Conservation (phyloP, 2,113 vertebrate species). For the Ictalurus punctatus region DNA sequence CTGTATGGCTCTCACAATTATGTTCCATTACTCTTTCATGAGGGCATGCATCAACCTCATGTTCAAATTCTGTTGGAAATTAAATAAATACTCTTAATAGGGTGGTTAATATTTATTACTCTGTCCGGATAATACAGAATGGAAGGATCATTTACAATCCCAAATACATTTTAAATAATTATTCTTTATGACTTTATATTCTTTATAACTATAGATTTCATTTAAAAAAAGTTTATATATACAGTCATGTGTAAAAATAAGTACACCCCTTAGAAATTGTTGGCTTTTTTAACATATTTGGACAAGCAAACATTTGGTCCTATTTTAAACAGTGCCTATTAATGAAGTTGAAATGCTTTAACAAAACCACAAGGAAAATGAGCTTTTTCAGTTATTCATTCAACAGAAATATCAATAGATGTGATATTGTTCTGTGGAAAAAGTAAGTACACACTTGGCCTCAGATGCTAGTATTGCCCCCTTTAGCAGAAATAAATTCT, state of each 20-base stretch:
- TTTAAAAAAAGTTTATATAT: background rate
- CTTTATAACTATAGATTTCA: background rate
- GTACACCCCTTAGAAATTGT: too few species aligned
- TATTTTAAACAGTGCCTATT: too few species aligned
- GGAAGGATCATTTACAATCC: background rate
- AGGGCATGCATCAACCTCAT: conserved; percentile 25
- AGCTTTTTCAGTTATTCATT: too few species aligned
- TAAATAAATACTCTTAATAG: conserved; percentile 66
- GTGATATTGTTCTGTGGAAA: too few species aligned
- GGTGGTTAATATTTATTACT: conserved; percentile 53
- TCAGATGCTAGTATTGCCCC: too few species aligned
- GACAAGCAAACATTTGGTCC: too few species aligned
- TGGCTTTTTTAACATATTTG: too few species aligned
- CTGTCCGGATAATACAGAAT: background rate
- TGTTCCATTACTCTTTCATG: conserved; percentile 57
- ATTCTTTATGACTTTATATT: background rate
- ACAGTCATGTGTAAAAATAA: background rate
- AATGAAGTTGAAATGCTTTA: too few species aligned
- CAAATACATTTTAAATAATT: background rate
- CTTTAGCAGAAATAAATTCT: too few species aligned
- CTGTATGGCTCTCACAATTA: conserved; percentile 48
- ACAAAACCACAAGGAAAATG: too few species aligned
- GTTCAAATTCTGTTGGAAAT: conserved; percentile 50
- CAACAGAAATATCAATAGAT: too few species aligned
- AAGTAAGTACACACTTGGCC: too few species aligned